A percentile compares a stretch with the other conserved stretches of the same genome.
These are phyloP conservation scores for Esperia sulphurella DNA, from an alignment of 2,888 invertebrate species.

Conservation along the genomic window DNA sequence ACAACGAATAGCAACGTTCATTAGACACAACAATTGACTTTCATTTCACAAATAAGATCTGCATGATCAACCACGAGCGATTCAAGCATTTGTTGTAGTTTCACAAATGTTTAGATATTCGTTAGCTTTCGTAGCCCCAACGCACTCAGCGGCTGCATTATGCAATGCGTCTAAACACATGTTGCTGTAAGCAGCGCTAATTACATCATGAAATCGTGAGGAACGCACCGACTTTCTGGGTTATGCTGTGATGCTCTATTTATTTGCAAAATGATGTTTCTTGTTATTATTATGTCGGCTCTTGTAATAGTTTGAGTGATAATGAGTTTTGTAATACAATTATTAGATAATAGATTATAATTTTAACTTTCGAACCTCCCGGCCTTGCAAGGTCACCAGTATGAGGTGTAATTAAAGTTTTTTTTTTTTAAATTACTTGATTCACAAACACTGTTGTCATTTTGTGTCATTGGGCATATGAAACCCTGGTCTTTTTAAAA, in stretches of 20 bases:
- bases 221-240: slow-evolving; percentile 2
- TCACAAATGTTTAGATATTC: slow-evolving; percentile 1
- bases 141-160: slow-evolving; percentile 16
- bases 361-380: too few relatives aligned
- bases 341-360: too few relatives aligned
- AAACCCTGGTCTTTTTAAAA: too few relatives aligned
- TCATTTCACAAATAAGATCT: background rate
- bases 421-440: too few relatives aligned
- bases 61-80: background rate
- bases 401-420: too few relatives aligned
- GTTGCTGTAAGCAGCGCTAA: slow-evolving; percentile 35
- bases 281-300: background rate
- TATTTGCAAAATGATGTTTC: background rate
- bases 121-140: slow-evolving; percentile 18
- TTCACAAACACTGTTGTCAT: too few relatives aligned
- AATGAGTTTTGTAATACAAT: background rate
- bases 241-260: background rate
- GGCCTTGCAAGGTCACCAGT: too few relatives aligned
- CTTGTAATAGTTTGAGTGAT: background rate
- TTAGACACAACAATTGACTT: background rate
- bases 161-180: slow-evolving; percentile 21
- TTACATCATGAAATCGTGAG: slow-evolving; percentile 36
- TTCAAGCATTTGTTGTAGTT: background rate
- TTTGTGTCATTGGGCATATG: too few relatives aligned
- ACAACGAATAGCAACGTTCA: background rate